Conservation (phyloP, 2,888 invertebrate species). For the Yponomeuta sedellus region DNA sequence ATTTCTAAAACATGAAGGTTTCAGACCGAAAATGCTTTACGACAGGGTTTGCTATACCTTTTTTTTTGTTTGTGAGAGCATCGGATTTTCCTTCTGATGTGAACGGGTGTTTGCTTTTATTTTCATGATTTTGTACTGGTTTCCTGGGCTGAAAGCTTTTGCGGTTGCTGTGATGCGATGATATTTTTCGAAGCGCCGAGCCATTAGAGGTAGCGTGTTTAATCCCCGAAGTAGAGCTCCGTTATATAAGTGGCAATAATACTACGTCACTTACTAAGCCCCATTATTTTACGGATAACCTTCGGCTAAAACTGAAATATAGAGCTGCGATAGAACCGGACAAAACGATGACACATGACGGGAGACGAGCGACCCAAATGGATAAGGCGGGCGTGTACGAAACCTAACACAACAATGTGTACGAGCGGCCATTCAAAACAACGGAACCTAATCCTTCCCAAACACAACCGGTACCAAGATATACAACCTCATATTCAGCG, state of each 20-base stretch:
- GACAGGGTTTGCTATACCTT: constrained; percentile 26
- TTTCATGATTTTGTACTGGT: constrained; percentile 33
- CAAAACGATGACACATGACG: background rate
- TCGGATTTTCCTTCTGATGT: constrained; percentile 37
- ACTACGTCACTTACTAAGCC: background rate
- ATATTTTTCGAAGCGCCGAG: constrained; percentile 3
- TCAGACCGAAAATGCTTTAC: constrained; percentile 49
- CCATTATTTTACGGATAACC: constrained; percentile 3
- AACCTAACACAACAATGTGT: background rate
- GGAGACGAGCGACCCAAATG: background rate
- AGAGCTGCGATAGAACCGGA: background rate
- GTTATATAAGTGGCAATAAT: background rate
- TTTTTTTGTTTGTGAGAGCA: constrained; percentile 27
- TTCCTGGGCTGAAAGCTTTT: constrained; percentile 8
- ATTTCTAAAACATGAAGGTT: constrained; percentile 53
- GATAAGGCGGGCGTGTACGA: background rate
- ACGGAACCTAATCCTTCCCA: background rate
- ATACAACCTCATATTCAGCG: background rate
- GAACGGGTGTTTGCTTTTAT: constrained; percentile 29
- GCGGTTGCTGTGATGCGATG: constrained; percentile 1
- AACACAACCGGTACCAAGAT: background rate
- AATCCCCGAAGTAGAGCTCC: background rate
- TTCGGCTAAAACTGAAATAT: constrained; percentile 1
- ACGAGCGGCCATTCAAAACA: background rate
- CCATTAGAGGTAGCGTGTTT: background rate